These are phyloP conservation scores for Hirundichthys speculiger DNA, from an alignment of 2,113 vertebrate species.

Conservation along the genomic window DNA sequence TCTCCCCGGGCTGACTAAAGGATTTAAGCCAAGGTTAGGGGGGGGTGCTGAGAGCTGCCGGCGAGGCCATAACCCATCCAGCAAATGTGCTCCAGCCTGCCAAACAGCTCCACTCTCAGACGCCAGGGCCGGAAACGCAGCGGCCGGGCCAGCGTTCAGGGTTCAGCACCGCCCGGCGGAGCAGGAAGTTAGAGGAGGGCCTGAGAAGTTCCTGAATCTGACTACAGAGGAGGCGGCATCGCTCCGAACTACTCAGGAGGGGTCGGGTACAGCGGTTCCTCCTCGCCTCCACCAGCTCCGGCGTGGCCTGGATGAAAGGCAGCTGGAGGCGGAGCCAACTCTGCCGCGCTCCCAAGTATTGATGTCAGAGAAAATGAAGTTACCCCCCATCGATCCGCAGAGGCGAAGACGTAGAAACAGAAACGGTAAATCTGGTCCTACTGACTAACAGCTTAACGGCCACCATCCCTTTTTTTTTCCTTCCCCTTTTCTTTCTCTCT, in stretches of 20 bases:
- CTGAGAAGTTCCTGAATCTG: constrained; percentile 40
- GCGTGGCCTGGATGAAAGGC: constrained; percentile 62
- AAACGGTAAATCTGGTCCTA: constrained; percentile 78
- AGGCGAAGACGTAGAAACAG: constrained; percentile 80
- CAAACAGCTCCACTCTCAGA: constrained; percentile 46
- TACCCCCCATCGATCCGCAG: constrained; percentile 77
- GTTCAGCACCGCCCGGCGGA: constrained; percentile 54
- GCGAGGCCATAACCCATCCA: constrained; percentile 20
- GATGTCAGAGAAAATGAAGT: constrained; percentile 80
- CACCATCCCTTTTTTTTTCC: too few species aligned
- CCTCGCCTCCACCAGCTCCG: constrained; percentile 44
- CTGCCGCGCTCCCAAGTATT: constrained; percentile 67
- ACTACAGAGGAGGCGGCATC: constrained; percentile 53
- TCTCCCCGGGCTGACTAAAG: constrained; percentile 28
- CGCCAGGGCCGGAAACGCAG: constrained; percentile 34
- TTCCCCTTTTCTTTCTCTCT: constrained; percentile 30
- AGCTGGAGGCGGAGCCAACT: constrained; percentile 69
- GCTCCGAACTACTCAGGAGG: constrained; percentile 54
- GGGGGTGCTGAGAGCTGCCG: constrained; percentile 23
- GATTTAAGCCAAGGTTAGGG: constrained; percentile 25
- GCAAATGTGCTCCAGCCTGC: constrained; percentile 25
- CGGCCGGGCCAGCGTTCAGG: constrained; percentile 37
- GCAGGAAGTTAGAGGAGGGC: constrained; percentile 57
- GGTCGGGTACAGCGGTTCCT: constrained; percentile 52
- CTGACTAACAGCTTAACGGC: constrained; percentile 78